A percentile compares a stretch with the other conserved stretches of the same genome.
phyloP scores from a whole-genome alignment of 2,113 vertebrate genomes.

The Scalopus aquaticus region DNA sequence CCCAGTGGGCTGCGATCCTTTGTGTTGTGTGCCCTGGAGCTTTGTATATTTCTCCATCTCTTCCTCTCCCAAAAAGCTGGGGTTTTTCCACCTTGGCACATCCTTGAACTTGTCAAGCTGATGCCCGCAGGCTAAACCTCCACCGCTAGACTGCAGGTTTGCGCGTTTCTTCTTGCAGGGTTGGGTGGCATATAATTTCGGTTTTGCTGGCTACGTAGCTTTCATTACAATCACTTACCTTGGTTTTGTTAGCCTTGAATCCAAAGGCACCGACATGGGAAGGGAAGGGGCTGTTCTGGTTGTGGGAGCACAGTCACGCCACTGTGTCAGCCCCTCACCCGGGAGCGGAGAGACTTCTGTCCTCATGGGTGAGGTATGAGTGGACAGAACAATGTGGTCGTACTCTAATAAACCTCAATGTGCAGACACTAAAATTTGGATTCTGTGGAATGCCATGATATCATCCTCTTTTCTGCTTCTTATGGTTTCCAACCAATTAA shows the following conservation, averaged over 20 bases:
- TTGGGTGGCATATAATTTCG: background rate
- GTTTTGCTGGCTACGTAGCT: rapidly evolving
- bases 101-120: background rate
- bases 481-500: background rate
- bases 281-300: no score
- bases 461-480: background rate
- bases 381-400: background rate
- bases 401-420: background rate
- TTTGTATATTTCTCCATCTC: background rate
- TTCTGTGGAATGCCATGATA: background rate
- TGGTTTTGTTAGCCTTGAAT: background rate
- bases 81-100: background rate
- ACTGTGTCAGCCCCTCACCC: no score
- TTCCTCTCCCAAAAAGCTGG: background rate
- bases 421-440: background rate
- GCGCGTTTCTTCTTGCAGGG: background rate
- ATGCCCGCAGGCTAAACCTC: background rate
- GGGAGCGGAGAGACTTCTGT: no score
- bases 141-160: background rate
- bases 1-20: no score
- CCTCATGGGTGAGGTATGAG: no score
- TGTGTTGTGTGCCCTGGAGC: background rate
- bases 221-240: background rate
- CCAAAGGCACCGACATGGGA: no score
- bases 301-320: no score